phyloP scores from a whole-genome alignment of 2,797 vertebrate genomes.

The Gymnoscopelus microlampas region DNA sequence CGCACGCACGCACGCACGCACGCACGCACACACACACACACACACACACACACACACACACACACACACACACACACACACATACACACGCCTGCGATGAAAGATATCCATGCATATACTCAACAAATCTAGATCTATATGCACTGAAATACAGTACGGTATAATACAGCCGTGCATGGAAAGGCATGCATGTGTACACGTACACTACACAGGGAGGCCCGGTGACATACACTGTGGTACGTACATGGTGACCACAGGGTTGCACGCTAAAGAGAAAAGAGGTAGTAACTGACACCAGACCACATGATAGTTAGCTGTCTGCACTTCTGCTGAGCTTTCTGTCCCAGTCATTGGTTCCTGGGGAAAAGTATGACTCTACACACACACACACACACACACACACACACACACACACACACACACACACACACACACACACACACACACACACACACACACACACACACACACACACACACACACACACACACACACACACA shows the following conservation, averaged over 20 bases:
- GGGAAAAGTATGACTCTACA: slow-evolving; percentile 72
- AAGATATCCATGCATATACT: neutral
- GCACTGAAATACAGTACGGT: no score
- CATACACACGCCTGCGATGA: neutral
- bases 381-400: slow-evolving; percentile 27
- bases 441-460: slow-evolving; percentile 32
- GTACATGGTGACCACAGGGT: no score
- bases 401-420: slow-evolving; percentile 30
- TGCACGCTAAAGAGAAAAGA: no score
- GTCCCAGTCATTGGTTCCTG: slow-evolving; percentile 74
- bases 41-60: slow-evolving; percentile 19
- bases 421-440: slow-evolving; percentile 18
- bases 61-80: neutral
- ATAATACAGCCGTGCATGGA: no score
- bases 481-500: slow-evolving; percentile 31
- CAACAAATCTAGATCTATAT: neutral
- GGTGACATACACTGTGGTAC: no score
- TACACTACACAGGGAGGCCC: no score
- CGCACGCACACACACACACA: slow-evolving; percentile 19
- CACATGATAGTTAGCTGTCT: slow-evolving; percentile 84
- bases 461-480: slow-evolving; percentile 30
- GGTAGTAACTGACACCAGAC: slow-evolving; percentile 35
- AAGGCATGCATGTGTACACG: no score
- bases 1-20: slow-evolving; percentile 4
- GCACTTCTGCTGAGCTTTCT: slow-evolving; percentile 81